Percentiles rank a stretch among this genome's conserved stretches.
Conservation (phyloP, 2,113 vertebrate genomes). For the Bufo bufo region DNA sequence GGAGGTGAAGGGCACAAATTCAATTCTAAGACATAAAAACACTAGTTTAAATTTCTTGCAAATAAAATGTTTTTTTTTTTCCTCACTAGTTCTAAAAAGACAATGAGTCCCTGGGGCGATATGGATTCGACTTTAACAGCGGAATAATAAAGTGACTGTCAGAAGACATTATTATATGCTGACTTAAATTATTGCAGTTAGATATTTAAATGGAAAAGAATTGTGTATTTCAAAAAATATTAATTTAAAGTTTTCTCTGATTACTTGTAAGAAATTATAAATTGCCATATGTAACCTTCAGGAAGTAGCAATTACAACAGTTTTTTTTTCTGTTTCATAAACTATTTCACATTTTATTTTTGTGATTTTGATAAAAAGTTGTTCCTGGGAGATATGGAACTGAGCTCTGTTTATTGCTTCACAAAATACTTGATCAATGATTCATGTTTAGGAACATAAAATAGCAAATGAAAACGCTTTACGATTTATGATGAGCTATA, state of each 20-base stretch:
- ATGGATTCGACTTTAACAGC: slow-evolving; percentile 59
- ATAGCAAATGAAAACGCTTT: slow-evolving; percentile 13
- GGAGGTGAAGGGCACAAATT: slow-evolving; percentile 57
- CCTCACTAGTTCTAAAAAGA: slow-evolving; percentile 61
- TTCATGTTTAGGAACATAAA: slow-evolving; percentile 18
- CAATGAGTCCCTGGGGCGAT: slow-evolving; percentile 57
- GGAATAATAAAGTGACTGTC: slow-evolving; percentile 64
- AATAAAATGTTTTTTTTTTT: slow-evolving; percentile 62
- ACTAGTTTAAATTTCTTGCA: slow-evolving; percentile 49
- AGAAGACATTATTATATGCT: slow-evolving; percentile 60
- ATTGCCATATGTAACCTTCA: slow-evolving; percentile 31
- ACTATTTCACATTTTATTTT: slow-evolving; percentile 17
- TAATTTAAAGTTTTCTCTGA: slow-evolving; percentile 58
- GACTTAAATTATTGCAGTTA: slow-evolving; percentile 60
- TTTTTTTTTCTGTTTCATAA: background rate
- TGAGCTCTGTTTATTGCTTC: background rate
- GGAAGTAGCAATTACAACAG: background rate
- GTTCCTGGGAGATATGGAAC: background rate
- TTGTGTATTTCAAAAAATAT: slow-evolving; percentile 58
- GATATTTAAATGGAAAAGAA: slow-evolving; percentile 59
- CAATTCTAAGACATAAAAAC: slow-evolving; percentile 42
- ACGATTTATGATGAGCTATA: slow-evolving; percentile 1
- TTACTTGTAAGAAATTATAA: slow-evolving; percentile 29
- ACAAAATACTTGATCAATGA: slow-evolving; percentile 18
- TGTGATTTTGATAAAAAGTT: background rate